Evolutionary conservation across 2,797 vertebrate genomes (phyloP).

Genomic region (Chrysolophus pictus): DNA sequence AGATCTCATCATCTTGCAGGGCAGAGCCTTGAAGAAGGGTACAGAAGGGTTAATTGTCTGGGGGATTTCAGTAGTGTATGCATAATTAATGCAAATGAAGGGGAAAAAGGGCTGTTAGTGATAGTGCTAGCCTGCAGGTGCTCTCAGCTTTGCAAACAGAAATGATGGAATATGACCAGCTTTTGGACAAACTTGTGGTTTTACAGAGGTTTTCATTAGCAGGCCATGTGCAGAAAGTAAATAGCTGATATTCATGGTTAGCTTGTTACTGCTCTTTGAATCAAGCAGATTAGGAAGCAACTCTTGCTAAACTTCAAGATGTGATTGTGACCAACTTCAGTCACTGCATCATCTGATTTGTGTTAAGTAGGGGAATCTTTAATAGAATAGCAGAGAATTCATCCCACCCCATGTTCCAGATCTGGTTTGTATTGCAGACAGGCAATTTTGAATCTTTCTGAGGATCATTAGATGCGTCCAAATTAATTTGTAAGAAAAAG

Average conservation of each 20-base stretch:
- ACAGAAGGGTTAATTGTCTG: neutral
- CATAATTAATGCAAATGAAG: neutral
- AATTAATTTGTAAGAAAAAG: neutral
- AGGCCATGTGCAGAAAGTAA: neutral
- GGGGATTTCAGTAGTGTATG: neutral
- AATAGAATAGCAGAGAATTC: neutral
- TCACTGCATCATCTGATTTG: neutral
- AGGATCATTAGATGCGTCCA: neutral
- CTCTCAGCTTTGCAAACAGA: neutral
- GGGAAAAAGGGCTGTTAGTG: neutral
- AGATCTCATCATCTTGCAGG: neutral
- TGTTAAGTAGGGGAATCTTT: neutral
- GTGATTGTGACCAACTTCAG: neutral
- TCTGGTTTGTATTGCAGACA: neutral
- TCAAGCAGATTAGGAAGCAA: neutral
- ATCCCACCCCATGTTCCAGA: neutral
- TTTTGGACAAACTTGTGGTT: constrained; percentile 9
- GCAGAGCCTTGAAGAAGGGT: neutral
- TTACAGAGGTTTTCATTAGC: neutral
- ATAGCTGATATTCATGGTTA: neutral
- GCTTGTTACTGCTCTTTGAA: neutral
- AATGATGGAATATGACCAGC: neutral
- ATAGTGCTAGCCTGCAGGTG: neutral
- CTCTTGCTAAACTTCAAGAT: neutral
- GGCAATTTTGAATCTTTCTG: neutral